Conservation (phyloP, 2,888 invertebrate species). For the Zaprionus bogoriensis region DNA sequence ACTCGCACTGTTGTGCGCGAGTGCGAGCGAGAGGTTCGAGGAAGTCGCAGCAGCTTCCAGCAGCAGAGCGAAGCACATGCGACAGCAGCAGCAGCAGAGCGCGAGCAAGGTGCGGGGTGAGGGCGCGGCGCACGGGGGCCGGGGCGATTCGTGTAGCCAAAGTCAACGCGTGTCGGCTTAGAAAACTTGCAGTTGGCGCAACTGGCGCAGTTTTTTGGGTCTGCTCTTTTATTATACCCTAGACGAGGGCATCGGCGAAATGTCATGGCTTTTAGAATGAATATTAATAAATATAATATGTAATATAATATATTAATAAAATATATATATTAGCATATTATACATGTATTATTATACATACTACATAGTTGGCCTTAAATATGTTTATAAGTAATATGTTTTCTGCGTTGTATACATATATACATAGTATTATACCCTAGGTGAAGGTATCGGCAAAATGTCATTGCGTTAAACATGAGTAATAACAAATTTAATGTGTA, state of each 20-base stretch:
- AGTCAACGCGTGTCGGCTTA: constrained; percentile 76
- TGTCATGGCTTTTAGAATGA: background rate
- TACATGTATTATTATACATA: no score
- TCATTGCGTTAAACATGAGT: no score
- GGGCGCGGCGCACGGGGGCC: background rate
- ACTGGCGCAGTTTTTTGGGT: constrained; percentile 43
- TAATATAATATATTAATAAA: no score
- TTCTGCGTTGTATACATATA: no score
- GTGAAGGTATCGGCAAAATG: no score
- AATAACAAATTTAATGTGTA: no score
- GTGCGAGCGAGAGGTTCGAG: constrained; percentile 72
- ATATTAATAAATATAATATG: background rate
- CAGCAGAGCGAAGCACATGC: no score
- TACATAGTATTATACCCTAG: no score
- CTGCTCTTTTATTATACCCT: constrained; percentile 18
- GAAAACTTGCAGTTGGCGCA: constrained; percentile 58
- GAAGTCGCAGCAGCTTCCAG: constrained; percentile 72
- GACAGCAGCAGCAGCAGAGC: constrained; percentile 15
- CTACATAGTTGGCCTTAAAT: no score
- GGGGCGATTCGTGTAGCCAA: constrained; percentile 47
- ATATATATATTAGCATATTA: no score
- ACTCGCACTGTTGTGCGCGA: constrained; percentile 6
- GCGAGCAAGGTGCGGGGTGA: constrained; percentile 9
- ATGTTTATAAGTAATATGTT: no score
- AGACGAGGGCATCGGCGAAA: background rate